Evolutionary conservation across 2,888 invertebrate genomes (phyloP), one percentile per base, ranked within the genome.

Genomic region (Pristionchus maxplancki): DNA sequence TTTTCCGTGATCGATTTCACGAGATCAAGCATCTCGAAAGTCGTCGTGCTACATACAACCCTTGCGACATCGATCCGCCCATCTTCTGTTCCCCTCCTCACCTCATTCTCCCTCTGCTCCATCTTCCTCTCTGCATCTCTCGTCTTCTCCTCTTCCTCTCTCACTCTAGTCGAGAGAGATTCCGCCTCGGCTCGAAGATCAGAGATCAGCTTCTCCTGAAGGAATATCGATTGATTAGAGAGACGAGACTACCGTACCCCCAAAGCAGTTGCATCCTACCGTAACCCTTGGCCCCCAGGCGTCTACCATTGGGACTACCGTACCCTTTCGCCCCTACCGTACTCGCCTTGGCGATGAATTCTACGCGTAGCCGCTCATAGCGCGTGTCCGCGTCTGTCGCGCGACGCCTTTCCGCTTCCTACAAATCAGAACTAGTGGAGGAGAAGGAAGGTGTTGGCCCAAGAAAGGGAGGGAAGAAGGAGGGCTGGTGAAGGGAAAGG

Each of bases 81-180:
- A 50, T 31, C 62, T 28, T 67, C 31, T 53, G 8, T 44, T 48
- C 67, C 40, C 40, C 50, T 50, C 37, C 62, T 50, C 62, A 88
- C 85, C 64, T 88, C 74, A 34, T 67, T 86, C 53, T 71, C 37
- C 37, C 67, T 84, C 31, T 87, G 20, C 15, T 86, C 71, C 44
- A 48, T 48, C 48, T 58, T n/a, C 83, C 74, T 89, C 58, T 89
- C 89, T 15, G 31, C 85, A 24, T 87, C 88, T 83, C 88, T 88
- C 71, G 88, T 89, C 64, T 87, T 89, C 24, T 86, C 87, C 58
- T 89, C 89, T 86, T 88, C 83, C 44, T 89, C 89, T n/a, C 89
- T 89, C 50, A 89, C 48, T 78, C 89, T 88, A 50, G 85, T 87
- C 28, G 85, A 85, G 37, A 89, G 40, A 62, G 44, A 62, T 20